Percentiles rank a stretch among this genome's conserved stretches.
These are phyloP conservation scores for Stenodema calcarata DNA, from an alignment of 2,888 invertebrate species.

Conservation along the genomic window DNA sequence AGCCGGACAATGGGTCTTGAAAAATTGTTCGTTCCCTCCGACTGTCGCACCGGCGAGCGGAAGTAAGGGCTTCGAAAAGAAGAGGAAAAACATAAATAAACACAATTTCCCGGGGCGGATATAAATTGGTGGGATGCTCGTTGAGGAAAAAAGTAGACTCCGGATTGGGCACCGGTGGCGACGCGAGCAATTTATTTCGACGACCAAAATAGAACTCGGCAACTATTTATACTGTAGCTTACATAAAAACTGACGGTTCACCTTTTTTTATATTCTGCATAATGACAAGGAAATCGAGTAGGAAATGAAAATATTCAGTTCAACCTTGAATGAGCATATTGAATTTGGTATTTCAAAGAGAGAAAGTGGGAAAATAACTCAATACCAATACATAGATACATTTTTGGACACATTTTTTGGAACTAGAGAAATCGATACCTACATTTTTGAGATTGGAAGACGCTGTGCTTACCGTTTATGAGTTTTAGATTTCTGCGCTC, in stretches of 20 bases:
- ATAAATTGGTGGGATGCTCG: neutral
- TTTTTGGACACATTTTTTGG: too few species aligned
- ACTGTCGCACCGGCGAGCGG: neutral
- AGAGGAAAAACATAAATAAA: neutral
- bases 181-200: neutral
- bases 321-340: neutral
- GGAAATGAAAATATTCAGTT: neutral
- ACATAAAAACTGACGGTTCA: too few species aligned
- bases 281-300: too few species aligned
- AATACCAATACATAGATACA: too few species aligned
- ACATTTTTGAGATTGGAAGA: too few species aligned
- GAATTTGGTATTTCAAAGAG: too few species aligned
- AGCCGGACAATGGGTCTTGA: neutral
- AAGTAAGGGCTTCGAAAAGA: neutral
- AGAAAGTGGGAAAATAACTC: too few species aligned
- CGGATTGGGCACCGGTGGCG: neutral
- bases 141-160: neutral
- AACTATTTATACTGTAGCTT: too few species aligned
- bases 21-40: neutral
- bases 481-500: too few species aligned
- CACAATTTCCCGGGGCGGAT: neutral
- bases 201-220: neutral
- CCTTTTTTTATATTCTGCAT: too few species aligned
- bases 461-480: too few species aligned
- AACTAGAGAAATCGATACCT: too few species aligned